These are phyloP conservation scores for Cariama cristata DNA, from an alignment of 2,113 vertebrate genomes.

Conservation along the genomic window DNA sequence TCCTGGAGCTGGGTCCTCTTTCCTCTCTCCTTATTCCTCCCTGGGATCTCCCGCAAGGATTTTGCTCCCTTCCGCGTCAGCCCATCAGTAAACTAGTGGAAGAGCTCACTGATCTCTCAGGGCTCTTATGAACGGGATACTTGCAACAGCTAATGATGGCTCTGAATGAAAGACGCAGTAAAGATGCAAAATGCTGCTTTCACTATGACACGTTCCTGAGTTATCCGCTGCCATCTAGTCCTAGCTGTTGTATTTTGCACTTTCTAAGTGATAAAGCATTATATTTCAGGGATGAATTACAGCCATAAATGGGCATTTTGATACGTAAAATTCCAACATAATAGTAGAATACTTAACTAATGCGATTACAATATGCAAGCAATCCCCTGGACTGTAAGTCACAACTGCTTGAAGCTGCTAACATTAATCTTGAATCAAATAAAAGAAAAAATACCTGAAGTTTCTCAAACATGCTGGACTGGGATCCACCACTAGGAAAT, in stretches of 20 bases:
- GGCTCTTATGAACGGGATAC: neutral
- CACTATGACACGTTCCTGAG: neutral
- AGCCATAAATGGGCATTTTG: neutral
- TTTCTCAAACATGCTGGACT: neutral
- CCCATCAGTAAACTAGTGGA: neutral
- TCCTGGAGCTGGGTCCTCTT: neutral
- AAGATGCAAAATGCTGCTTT: neutral
- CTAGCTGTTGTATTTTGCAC: neutral
- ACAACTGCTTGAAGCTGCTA: neutral
- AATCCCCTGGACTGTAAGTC: neutral
- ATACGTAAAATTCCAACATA: neutral
- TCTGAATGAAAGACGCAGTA: neutral
- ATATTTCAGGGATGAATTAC: neutral
- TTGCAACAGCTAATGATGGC: neutral
- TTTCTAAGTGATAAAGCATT: neutral
- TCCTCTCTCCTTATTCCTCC: neutral
- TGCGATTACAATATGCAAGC: neutral
- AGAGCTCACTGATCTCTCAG: neutral
- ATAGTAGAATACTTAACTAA: neutral
- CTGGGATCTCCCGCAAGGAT: accelerated
- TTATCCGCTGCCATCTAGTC: neutral
- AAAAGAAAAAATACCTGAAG: neutral
- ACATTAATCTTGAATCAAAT: neutral
- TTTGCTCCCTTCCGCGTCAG: neutral
- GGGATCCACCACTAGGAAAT: neutral